phyloP scores from a whole-genome alignment of 2,888 invertebrate genomes.

The Volucella zonaria region DNA sequence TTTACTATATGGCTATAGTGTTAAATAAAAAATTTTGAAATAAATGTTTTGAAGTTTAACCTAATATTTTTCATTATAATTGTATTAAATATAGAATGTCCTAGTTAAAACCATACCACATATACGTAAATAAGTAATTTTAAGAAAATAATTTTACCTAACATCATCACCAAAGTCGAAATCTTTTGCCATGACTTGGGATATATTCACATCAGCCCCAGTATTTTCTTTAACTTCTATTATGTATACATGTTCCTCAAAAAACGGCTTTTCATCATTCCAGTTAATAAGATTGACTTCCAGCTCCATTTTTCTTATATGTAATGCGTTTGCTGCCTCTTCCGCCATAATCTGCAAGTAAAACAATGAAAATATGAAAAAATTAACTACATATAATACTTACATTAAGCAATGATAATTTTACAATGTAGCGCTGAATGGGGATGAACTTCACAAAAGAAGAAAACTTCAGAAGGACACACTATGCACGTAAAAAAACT shows the following conservation, averaged over 20 bases:
- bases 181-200: constrained; percentile 85
- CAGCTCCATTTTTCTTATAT: constrained; percentile 81
- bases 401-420: too few species aligned
- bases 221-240: constrained; percentile 85
- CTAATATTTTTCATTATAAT: too few species aligned
- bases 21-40: too few species aligned
- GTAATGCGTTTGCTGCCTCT: constrained; percentile 77
- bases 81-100: too few species aligned
- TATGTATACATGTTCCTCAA: constrained; percentile 81
- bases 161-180: constrained; percentile 86
- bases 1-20: too few species aligned
- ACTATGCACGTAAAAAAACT: too few species aligned
- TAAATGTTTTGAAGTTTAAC: too few species aligned
- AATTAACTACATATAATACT: not conserved
- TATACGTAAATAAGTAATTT: too few species aligned
- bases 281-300: constrained; percentile 85
- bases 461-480: too few species aligned
- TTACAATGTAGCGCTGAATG: too few species aligned
- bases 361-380: constrained; percentile 16
- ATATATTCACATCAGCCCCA: constrained; percentile 83
- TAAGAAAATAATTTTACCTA: constrained; percentile 81
- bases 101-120: too few species aligned
- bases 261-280: constrained; percentile 89
- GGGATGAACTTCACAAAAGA: too few species aligned
- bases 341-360: constrained; percentile 79